These are phyloP conservation scores for Aspidoscelis tigris DNA, from an alignment of 2,113 vertebrate genomes.

Conservation along the genomic window DNA sequence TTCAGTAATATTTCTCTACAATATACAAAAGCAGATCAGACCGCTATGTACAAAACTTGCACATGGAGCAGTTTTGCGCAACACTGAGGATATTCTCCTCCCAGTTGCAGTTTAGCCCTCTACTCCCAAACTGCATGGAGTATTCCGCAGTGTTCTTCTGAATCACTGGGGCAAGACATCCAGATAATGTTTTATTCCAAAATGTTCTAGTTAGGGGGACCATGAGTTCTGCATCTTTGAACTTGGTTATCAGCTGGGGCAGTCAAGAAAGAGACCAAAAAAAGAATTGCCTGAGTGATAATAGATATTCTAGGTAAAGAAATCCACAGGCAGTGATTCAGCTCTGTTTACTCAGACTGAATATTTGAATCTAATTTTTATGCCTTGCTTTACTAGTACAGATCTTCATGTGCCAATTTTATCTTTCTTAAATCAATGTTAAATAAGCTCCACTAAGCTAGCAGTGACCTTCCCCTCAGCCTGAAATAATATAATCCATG, in stretches of 20 bases:
- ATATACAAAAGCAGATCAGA: too few relatives aligned
- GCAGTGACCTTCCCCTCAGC: conserved; percentile 6
- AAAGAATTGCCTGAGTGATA: neutral
- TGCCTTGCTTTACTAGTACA: neutral
- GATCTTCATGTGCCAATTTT: neutral
- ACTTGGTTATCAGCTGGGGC: neutral
- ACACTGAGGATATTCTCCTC: too few relatives aligned
- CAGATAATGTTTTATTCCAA: too few relatives aligned
- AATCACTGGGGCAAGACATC: too few relatives aligned
- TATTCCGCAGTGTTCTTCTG: too few relatives aligned
- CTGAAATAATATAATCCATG: conserved; percentile 25
- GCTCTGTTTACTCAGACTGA: neutral
- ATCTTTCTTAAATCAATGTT: conserved; percentile 21
- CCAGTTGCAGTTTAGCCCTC: too few relatives aligned
- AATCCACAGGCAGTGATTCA: neutral
- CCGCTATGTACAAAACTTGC: too few relatives aligned
- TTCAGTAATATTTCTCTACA: too few relatives aligned
- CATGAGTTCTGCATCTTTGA: neutral
- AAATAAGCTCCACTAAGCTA: conserved; percentile 10
- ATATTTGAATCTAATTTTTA: conserved; percentile 12
- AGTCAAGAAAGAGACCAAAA: neutral
- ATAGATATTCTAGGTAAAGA: neutral
- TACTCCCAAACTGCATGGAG: too few relatives aligned
- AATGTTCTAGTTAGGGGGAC: too few relatives aligned
- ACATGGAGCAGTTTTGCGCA: too few relatives aligned